These are phyloP conservation scores for Mechanitis mazaeus DNA, from an alignment of 2,888 invertebrate genomes.

Conservation along the genomic window DNA sequence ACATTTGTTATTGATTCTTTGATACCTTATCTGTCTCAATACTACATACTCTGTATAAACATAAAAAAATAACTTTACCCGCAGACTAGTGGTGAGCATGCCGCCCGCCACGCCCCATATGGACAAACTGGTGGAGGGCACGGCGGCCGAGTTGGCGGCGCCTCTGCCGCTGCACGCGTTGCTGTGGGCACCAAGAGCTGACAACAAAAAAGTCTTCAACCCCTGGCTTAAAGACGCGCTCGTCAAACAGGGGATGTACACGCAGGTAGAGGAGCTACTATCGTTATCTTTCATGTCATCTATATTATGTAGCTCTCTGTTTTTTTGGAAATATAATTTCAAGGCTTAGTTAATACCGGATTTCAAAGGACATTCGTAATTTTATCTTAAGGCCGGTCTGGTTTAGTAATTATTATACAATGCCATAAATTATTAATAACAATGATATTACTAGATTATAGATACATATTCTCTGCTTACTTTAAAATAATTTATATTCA, in stretches of 20 bases:
- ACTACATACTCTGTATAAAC: too few species aligned
- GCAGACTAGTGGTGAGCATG: constrained; percentile 86
- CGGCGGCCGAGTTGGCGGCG: constrained; percentile 80
- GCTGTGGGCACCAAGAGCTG: constrained; percentile 92
- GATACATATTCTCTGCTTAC: too few species aligned
- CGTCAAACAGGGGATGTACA: constrained; percentile 93
- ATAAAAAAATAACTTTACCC: constrained; percentile 17
- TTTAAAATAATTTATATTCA: background rate
- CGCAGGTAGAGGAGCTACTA: constrained; percentile 66
- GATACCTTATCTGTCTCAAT: too few species aligned
- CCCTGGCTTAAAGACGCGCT: constrained; percentile 95
- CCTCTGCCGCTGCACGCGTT: constrained; percentile 87
- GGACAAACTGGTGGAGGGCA: constrained; percentile 85
- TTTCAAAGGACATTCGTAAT: too few species aligned
- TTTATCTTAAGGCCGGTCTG: too few species aligned
- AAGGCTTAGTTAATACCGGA: too few species aligned
- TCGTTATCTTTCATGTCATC: too few species aligned
- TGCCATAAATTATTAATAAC: too few species aligned
- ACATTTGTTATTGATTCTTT: too few species aligned
- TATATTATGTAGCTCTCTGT: too few species aligned
- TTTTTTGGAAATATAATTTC: too few species aligned
- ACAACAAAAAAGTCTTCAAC: constrained; percentile 87
- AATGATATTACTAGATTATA: background rate
- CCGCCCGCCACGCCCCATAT: constrained; percentile 94
- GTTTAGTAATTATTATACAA: too few species aligned